Percentiles rank a stretch among this genome's conserved stretches.
Conservation (phyloP, 30 jellyfish, hydroid and myxozoan genomes). For the Cassiopea andromeda region DNA sequence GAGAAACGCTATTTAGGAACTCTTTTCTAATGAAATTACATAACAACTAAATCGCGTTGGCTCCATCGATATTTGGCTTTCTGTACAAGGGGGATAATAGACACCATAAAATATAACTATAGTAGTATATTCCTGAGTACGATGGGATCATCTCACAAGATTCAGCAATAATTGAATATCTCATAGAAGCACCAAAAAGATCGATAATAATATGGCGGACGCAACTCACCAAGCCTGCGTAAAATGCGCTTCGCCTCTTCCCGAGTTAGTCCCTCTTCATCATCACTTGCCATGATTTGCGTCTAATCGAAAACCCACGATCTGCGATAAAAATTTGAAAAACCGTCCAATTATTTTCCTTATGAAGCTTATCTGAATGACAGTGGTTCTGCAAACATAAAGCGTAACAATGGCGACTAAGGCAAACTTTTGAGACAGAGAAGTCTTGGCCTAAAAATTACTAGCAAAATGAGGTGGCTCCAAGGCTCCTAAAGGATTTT, state of each 20-base stretch:
- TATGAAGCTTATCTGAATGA: not conserved
- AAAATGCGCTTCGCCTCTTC: slow-evolving; percentile 98
- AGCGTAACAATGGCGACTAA: slow-evolving; percentile 6
- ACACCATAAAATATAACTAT: no score
- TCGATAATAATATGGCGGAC: slow-evolving; percentile 56
- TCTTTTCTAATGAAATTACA: no score
- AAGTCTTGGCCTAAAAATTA: not conserved
- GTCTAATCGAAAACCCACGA: not conserved
- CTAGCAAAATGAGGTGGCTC: not conserved
- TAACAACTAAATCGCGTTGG: no score
- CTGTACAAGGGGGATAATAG: no score
- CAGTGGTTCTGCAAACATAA: not conserved
- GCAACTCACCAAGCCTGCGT: slow-evolving; percentile 94
- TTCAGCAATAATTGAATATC: not conserved
- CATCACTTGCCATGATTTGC: slow-evolving; percentile 66
- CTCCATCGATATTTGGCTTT: no score
- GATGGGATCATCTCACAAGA: not conserved
- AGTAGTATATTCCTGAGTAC: no score
- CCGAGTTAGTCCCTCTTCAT: slow-evolving; percentile 78
- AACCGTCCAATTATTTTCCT: no score
- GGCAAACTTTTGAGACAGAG: not conserved
- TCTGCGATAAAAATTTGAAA: not conserved
- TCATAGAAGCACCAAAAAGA: not conserved
- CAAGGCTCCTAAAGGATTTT: not conserved
- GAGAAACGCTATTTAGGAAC: no score